A percentile compares a stretch with the other conserved stretches of the same genome.
Evolutionary conservation across 2,113 vertebrate genomes (phyloP).

Genomic region (Propithecus coquereli): DNA sequence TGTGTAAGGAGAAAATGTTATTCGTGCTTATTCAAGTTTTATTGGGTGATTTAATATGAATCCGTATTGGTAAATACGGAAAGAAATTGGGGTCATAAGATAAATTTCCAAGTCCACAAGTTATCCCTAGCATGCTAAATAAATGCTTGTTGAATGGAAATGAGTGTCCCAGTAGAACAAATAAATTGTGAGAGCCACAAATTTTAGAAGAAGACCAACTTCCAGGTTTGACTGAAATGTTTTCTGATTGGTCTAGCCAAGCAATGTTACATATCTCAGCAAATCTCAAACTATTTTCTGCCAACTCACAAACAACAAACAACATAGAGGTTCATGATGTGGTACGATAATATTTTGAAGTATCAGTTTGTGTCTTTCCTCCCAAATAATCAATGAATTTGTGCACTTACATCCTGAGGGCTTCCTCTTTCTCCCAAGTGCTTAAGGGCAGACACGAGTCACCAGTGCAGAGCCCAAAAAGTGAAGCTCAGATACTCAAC

Average conservation of each 20-base stretch:
- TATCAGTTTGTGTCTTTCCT: not conserved
- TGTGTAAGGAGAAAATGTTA: not conserved
- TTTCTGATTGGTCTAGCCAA: not conserved
- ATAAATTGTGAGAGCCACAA: not conserved
- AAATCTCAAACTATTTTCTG: conserved; percentile 10
- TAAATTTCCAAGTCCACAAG: not conserved
- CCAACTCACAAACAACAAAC: not conserved
- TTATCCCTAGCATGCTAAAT: not conserved
- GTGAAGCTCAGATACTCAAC: not conserved
- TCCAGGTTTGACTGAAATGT: not conserved
- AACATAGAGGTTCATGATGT: not conserved
- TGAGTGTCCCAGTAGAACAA: not conserved
- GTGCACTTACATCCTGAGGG: not conserved
- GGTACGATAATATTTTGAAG: not conserved
- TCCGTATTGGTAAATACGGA: not conserved
- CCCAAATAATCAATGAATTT: not conserved
- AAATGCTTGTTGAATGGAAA: not conserved
- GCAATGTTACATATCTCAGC: not conserved
- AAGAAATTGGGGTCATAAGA: conserved; percentile 3
- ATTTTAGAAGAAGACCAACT: not conserved
- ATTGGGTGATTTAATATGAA: conserved; percentile 1
- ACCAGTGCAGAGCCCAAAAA: not conserved
- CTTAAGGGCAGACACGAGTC: not conserved
- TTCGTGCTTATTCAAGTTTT: not conserved
- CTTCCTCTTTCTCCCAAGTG: not conserved